Conservation (phyloP, 2,888 invertebrate species). For the Cremastobaeus sp. region DNA sequence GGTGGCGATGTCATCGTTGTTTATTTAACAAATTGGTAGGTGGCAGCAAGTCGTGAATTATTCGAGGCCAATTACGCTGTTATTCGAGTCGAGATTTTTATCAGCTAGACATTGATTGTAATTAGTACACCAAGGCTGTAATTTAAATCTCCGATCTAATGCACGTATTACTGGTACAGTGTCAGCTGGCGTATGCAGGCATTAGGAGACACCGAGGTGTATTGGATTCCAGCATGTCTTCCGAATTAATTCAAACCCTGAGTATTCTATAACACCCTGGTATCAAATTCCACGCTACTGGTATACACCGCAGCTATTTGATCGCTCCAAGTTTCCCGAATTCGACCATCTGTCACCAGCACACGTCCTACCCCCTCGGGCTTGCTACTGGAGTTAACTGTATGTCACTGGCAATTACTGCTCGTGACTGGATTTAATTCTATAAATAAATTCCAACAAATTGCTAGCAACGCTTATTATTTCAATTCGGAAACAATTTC, state of each 20-base stretch:
- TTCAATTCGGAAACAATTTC: too few species aligned
- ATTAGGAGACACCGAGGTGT: constrained; percentile 49
- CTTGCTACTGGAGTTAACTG: constrained; percentile 19
- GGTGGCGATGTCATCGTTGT: constrained; percentile 5
- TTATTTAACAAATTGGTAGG: background rate
- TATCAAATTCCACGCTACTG: constrained; percentile 59
- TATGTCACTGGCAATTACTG: background rate
- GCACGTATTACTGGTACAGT: constrained; percentile 24
- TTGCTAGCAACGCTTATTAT: too few species aligned
- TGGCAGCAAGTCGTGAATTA: background rate
- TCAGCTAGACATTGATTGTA: background rate
- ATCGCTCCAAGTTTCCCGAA: constrained; percentile 56
- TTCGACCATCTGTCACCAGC: constrained; percentile 59
- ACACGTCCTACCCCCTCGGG: constrained; percentile 55
- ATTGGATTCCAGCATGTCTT: constrained; percentile 54
- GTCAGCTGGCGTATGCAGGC: constrained; percentile 59
- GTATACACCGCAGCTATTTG: constrained; percentile 56
- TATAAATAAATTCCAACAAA: too few species aligned
- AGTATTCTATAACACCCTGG: constrained; percentile 37
- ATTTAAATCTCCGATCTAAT: constrained; percentile 41
- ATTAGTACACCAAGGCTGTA: constrained; percentile 10
- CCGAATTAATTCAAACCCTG: constrained; percentile 53
- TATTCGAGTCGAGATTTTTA: background rate
- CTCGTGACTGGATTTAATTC: too few species aligned
- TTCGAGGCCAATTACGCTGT: background rate